phyloP scores from a whole-genome alignment of 2,888 invertebrate species.

The Fragum fragum region DNA sequence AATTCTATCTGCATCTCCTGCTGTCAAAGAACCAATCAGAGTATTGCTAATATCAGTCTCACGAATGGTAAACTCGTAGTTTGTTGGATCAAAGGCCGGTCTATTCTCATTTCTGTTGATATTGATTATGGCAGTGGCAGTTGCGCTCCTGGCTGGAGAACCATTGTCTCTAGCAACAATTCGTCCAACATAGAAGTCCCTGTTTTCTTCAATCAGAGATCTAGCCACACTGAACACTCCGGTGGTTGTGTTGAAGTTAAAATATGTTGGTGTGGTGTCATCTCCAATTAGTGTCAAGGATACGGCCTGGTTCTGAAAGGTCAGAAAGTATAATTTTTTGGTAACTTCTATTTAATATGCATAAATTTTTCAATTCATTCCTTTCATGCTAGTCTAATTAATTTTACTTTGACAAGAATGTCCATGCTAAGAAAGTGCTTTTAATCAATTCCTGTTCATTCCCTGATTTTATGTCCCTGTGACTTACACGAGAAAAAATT shows the following conservation, averaged over 20 bases:
- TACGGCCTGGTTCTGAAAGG: slow-evolving; percentile 47
- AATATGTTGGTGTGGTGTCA: slow-evolving; percentile 77
- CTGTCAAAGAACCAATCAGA: slow-evolving; percentile 71
- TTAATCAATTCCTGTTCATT: no score
- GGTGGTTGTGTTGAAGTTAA: slow-evolving; percentile 69
- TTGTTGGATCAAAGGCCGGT: slow-evolving; percentile 68
- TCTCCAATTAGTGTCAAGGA: slow-evolving; percentile 78
- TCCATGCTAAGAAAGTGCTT: no score
- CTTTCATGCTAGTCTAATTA: no score
- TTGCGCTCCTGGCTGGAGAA: slow-evolving; percentile 78
- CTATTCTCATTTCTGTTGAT: slow-evolving; percentile 72
- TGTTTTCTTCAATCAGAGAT: slow-evolving; percentile 64
- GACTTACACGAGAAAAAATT: no score
- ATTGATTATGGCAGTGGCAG: slow-evolving; percentile 72
- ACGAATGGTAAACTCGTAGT: slow-evolving; percentile 74
- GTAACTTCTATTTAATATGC: no score
- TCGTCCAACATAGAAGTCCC: slow-evolving; percentile 70
- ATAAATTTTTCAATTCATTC: no score
- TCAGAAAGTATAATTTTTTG: no score
- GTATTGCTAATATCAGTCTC: slow-evolving; percentile 74
- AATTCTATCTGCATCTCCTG: slow-evolving; percentile 77
- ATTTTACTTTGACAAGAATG: no score
- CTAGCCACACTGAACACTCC: slow-evolving; percentile 72
- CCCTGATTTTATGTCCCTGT: no score
- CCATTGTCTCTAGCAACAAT: slow-evolving; percentile 80